These are phyloP conservation scores for Aphaenogaster rudis DNA, from an alignment of 1,140 invertebrate species.

Conservation along the genomic window DNA sequence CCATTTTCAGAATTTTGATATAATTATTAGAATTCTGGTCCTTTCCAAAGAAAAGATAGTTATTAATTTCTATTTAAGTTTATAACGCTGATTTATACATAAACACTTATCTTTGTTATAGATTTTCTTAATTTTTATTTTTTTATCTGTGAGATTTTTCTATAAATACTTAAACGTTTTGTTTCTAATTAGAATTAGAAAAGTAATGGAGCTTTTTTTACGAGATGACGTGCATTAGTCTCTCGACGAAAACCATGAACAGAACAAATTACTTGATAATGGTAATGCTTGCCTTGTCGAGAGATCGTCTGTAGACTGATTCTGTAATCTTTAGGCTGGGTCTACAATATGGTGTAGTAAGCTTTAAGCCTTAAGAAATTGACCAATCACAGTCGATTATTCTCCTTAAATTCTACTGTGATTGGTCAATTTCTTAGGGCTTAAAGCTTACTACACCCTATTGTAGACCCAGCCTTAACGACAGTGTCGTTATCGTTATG, in stretches of 20 bases:
- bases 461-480: no score
- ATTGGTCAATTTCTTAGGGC: no score
- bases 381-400: no score
- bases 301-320: conserved; percentile 20
- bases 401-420: no score
- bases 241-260: conserved; percentile 21
- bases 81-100: background rate
- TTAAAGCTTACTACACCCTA: no score
- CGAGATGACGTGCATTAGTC: background rate
- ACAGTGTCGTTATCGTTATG: no score
- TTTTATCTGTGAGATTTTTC: background rate
- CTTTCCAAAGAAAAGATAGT: background rate
- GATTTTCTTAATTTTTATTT: background rate
- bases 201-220: background rate
- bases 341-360: no score
- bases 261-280: conserved; percentile 62
- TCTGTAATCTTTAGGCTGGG: no score
- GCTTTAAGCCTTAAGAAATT: no score
- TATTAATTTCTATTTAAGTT: conserved; percentile 11
- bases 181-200: background rate
- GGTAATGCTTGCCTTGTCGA: conserved; percentile 62
- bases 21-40: background rate
- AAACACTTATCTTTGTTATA: background rate
- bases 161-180: background rate
- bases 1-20: background rate